Base-by-base conservation (phyloP, 1,140 invertebrate species). In the Apis dorsata region DNA sequence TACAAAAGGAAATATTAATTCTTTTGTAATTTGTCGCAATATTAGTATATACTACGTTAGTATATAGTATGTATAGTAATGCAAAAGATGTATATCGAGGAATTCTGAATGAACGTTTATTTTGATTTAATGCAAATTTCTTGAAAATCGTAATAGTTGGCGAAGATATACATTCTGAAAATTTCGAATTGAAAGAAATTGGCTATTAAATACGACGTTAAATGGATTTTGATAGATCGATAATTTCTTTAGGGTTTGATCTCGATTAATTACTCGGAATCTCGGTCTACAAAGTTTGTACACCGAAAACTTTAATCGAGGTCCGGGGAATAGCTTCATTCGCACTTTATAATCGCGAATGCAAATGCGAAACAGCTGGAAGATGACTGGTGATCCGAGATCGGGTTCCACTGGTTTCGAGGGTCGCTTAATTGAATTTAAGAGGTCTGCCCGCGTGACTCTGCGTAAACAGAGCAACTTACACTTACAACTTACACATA, bases 401-500 rank as follows among this genome's bases (percentile, higher is more conserved):
- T 80, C 69, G 83, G 79, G 83, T 73, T 85, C 78, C 72, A 71
- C 49, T 75, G 73, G 78, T 76, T 68, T 85, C 79, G 78, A 71
- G 74, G 49, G 73, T n/a, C 60, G 51, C 77, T 85, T 86, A 86
- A 81, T 86, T 86, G 84, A 86, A 75, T 57, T 81, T 74, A 86
- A 86, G 78, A 75, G 85, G 78, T 53, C 83, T 59, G 55, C 49
- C 55, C 34, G 34, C 34, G 65, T 81, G 80, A 81, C 73, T 73
- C 76, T 70, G 79, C 85, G 49, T 55, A 60, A 75, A 77, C 73
- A 24, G 65, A 34, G 19, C 24, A 51, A 19, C 73, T 44, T n/a
- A n/a, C n/a, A n/a, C n/a, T n/a, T n/a, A n/a, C n/a, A n/a, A n/a
- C n/a, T n/a, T n/a, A n/a, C n/a, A n/a, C n/a, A n/a, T n/a, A 24